phyloP scores from a whole-genome alignment of 2,113 vertebrate species.

The Pseudorectes ferrugineus region DNA sequence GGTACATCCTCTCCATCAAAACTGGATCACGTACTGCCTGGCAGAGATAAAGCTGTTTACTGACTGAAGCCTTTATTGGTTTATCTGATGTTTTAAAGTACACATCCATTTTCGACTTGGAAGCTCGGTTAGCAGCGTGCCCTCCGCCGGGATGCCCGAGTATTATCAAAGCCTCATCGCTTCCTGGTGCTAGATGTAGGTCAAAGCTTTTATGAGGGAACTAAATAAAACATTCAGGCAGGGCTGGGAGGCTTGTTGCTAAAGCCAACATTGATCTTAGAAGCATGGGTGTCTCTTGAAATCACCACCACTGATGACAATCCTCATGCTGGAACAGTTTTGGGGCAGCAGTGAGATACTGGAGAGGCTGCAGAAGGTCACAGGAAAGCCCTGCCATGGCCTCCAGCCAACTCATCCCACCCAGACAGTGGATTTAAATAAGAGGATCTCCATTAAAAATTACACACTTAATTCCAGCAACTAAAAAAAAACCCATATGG shows the following conservation, averaged over 20 bases:
- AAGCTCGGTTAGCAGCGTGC: not conserved
- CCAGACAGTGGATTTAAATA: not conserved
- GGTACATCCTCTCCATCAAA: not conserved
- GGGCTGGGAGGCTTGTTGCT: not conserved
- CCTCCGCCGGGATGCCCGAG: not conserved
- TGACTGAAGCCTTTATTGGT: not conserved
- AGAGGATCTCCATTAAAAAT: not conserved
- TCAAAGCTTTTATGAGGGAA: slow-evolving; percentile 58
- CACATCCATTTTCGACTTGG: not conserved
- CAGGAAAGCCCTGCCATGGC: not conserved
- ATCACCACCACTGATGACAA: not conserved
- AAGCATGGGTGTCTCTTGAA: not conserved
- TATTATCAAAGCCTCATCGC: slow-evolving; percentile 6
- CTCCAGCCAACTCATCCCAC: not conserved
- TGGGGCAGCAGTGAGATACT: not conserved
- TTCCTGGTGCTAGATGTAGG: slow-evolving; percentile 42
- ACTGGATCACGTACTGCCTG: not conserved
- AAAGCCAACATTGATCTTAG: slow-evolving; percentile 1
- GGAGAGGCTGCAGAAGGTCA: not conserved
- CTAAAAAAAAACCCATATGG: not conserved
- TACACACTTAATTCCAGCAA: not conserved
- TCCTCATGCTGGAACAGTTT: not conserved
- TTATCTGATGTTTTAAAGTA: slow-evolving; percentile 19
- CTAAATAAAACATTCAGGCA: slow-evolving; percentile 39
- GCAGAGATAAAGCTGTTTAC: slow-evolving; percentile 9